Conservation (phyloP, 2,797 vertebrate species). For the Sus cebifrons region DNA sequence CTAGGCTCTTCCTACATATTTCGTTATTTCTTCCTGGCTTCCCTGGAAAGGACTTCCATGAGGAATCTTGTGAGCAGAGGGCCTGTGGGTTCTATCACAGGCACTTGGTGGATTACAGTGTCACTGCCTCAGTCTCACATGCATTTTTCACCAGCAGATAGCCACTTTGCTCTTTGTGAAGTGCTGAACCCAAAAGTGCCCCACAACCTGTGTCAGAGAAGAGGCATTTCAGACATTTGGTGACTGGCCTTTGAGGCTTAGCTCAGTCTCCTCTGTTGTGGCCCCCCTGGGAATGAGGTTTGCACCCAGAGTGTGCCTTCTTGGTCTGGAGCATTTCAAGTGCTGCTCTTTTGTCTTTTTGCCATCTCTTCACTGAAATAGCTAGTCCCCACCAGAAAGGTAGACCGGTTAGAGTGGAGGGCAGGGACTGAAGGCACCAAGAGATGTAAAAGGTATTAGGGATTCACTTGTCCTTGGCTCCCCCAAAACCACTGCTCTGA, state of each 20-base stretch:
- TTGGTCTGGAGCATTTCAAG: not conserved
- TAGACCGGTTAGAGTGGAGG: not conserved
- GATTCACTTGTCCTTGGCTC: conserved; percentile 59
- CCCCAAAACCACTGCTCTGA: conserved; percentile 48
- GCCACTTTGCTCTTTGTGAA: conserved; percentile 87
- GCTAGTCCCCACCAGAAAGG: not conserved
- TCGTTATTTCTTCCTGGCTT: conserved; percentile 83
- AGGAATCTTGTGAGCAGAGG: conserved; percentile 85
- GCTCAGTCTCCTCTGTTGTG: not conserved
- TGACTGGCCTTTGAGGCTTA: not conserved
- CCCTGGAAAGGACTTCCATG: conserved; percentile 85
- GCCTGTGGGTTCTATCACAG: conserved; percentile 79
- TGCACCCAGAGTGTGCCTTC: not conserved
- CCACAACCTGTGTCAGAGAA: conserved; percentile 72
- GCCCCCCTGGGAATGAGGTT: not conserved
- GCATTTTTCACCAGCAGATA: conserved; percentile 84
- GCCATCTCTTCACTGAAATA: not conserved
- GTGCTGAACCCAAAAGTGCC: conserved; percentile 73
- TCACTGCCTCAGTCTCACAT: conserved; percentile 80
- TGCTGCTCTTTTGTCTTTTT: not conserved
- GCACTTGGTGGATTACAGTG: conserved; percentile 84
- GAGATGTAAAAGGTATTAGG: conserved; percentile 24
- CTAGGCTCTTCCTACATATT: conserved; percentile 82
- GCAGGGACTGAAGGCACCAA: not conserved
- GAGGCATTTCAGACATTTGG: conserved; percentile 41